These are phyloP conservation scores for Beroe ovata DNA, from an alignment of 37 sponge, comb jelly and placozoan species.

Conservation along the genomic window DNA sequence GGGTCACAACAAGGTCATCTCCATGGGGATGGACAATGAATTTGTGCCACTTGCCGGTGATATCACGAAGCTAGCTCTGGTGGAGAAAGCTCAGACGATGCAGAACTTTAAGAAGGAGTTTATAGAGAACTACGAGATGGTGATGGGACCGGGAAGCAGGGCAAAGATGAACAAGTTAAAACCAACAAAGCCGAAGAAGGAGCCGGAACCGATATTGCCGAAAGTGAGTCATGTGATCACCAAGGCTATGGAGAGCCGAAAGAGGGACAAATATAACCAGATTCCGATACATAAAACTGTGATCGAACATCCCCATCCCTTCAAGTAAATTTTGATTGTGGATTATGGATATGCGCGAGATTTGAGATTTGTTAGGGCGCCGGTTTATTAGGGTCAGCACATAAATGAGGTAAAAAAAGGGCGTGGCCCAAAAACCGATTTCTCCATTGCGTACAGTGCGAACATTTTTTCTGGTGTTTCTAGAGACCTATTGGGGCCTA, in stretches of 20 bases:
- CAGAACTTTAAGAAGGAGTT: conserved; percentile 54
- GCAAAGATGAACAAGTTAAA: conserved; percentile 59
- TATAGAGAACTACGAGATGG: conserved; percentile 52
- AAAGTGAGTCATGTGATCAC: conserved; percentile 45
- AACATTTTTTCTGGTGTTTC: too few relatives aligned
- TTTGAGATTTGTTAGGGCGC: too few relatives aligned
- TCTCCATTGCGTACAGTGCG: too few relatives aligned
- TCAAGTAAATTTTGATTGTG: too few relatives aligned
- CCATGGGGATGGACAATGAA: conserved; percentile 12
- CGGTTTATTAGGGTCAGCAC: too few relatives aligned
- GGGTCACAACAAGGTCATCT: conserved; percentile 47
- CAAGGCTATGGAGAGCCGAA: conserved; percentile 37
- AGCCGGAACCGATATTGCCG: conserved; percentile 42
- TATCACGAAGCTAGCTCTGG: conserved; percentile 39
- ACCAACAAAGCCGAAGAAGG: conserved; percentile 25
- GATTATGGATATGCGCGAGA: too few relatives aligned
- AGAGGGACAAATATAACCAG: conserved; percentile 24
- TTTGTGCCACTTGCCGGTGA: conserved; percentile 8
- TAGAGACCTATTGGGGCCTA: too few relatives aligned
- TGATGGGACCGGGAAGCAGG: conserved; percentile 57
- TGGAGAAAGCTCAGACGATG: conserved; percentile 10
- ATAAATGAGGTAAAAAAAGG: too few relatives aligned
- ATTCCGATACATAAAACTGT: neutral
- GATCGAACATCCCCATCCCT: conserved; percentile 56
- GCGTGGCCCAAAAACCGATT: too few relatives aligned